Evolutionary conservation across 2,888 invertebrate genomes (phyloP).

Genomic region (Leptinotarsa tumamoca): DNA sequence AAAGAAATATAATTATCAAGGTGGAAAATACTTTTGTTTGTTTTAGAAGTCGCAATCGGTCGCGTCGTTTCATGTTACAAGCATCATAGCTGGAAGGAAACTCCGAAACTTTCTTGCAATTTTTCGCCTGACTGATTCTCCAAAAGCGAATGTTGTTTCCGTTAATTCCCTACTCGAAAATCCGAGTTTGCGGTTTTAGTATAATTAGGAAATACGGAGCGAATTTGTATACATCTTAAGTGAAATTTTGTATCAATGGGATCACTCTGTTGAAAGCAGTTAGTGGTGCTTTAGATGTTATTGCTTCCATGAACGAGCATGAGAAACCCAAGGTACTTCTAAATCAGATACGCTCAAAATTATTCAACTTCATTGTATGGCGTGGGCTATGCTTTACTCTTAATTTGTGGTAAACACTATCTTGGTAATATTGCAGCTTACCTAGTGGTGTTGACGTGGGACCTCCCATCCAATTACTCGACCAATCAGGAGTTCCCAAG

Average conservation of each 20-base stretch:
- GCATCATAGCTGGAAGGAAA: neutral
- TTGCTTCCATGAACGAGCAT: neutral
- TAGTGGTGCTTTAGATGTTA: neutral
- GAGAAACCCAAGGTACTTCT: neutral
- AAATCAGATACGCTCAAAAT: too few species aligned
- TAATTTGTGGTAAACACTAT: too few species aligned
- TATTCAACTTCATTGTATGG: too few species aligned
- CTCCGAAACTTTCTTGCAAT: neutral
- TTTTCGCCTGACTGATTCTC: constrained; percentile 1
- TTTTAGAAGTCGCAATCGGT: neutral
- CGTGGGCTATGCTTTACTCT: too few species aligned
- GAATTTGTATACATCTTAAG: constrained; percentile 1
- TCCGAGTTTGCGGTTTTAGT: neutral
- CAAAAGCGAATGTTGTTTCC: neutral
- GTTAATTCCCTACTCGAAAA: neutral
- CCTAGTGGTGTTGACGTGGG: constrained; percentile 58
- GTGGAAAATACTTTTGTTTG: neutral
- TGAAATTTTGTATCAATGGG: neutral
- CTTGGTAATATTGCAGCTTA: constrained; percentile 39
- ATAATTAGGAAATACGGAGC: neutral
- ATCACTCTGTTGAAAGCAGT: neutral
- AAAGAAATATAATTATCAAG: neutral
- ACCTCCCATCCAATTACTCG: constrained; percentile 80
- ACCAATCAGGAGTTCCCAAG: constrained; percentile 77
- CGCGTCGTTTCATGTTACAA: neutral